phyloP scores from a whole-genome alignment of 1,140 invertebrate species.

The Diorhabda elongata region DNA sequence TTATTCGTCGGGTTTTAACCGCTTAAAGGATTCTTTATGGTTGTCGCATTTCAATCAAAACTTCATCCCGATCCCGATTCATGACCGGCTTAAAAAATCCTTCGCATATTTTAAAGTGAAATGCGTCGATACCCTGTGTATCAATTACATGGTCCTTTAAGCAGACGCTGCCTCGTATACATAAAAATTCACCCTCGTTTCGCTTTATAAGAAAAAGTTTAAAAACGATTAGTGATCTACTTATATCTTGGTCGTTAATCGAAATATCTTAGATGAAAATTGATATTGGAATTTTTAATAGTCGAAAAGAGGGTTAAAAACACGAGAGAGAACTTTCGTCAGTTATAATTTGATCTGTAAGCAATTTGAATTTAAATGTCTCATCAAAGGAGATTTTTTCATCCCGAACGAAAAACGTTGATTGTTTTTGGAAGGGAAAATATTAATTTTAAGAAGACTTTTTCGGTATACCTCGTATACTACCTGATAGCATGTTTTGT shows the following conservation, averaged over 20 bases:
- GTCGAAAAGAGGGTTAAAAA: conserved; percentile 13
- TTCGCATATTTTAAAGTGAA: conserved; percentile 17
- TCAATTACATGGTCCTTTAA: conserved; percentile 39
- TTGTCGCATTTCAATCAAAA: background rate
- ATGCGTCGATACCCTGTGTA: conserved; percentile 28
- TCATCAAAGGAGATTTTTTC: background rate
- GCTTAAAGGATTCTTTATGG: background rate
- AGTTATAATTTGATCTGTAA: background rate
- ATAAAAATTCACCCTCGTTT: conserved; percentile 40
- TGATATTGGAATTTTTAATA: conserved; percentile 38
- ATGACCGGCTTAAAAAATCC: conserved; percentile 2
- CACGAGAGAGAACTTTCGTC: background rate
- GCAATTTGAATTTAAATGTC: conserved; percentile 3
- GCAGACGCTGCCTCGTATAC: conserved; percentile 25
- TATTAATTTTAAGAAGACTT: no score
- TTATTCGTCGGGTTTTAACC: background rate
- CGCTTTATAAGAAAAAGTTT: conserved; percentile 37
- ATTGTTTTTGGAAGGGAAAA: no score
- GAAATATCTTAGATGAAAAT: conserved; percentile 32
- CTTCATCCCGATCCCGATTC: conserved; percentile 1
- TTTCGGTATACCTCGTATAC: no score
- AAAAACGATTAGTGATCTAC: conserved; percentile 38
- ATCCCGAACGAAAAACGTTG: background rate
- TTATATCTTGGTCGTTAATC: conserved; percentile 38
- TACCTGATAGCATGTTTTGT: no score